Evolutionary conservation across 2,888 invertebrate species (phyloP), one percentile per base, ranked within the genome.

Genomic region (Cosmopolites sordidus): DNA sequence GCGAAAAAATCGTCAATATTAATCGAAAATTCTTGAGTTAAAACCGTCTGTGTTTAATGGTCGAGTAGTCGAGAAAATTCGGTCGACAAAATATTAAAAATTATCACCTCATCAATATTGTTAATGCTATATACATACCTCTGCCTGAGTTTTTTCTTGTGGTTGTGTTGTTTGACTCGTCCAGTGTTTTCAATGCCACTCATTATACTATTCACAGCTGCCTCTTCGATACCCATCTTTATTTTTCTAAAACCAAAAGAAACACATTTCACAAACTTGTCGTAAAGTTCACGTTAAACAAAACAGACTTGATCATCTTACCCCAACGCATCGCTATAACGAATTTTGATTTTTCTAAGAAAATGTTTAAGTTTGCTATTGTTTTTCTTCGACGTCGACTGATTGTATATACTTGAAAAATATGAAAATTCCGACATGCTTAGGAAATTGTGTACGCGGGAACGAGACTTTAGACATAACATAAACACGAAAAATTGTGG

Each of bases 141-240:
- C 76, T 92, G 92, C 70, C 90, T 88, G 68, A 92, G 80, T 75
- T 92, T 88, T 68, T 90, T 83, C 69, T 90, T 84, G 76, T 92
- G 91, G 78, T 91, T 92, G 76, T 92, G 92, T 73, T 92, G 85
- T 64, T 89, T 85, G 65, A 92, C 89, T 70, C 89, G 88, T 48
- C 89, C 91, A 39, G 92, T 89, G 76, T 89, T 90, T 78, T 89
- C 89, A 76, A 92, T 89, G 66, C 92, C 91, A 67, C 92, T 89
- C 89, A 92, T 88, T 69, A 92, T 92, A 73, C 86, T 87, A 79
- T 89, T 88, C 73, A 89, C 84, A 74, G 79, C 82, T 63, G 83
- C 82, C 65, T 89, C 89, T 68, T 87, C 88, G 72, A 92, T 87
- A 72, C 91, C 92, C 91, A 92, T 92, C 77, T 82, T 81, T 14